Conservation (phyloP, 23 tunicate species). For the Trididemnum miniatum region DNA sequence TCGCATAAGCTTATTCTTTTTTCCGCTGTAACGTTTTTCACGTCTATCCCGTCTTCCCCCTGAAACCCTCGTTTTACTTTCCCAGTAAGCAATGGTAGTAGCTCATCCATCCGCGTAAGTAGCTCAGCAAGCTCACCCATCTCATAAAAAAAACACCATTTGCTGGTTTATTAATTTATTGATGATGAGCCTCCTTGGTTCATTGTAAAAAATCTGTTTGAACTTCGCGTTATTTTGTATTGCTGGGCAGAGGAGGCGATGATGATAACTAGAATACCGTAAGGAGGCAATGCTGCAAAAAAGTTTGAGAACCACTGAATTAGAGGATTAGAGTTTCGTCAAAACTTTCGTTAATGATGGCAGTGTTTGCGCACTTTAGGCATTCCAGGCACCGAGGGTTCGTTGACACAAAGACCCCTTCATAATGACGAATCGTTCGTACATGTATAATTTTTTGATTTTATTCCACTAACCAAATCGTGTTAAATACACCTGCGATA, state of each 20-base stretch:
- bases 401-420: too few relatives aligned
- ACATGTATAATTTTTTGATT: too few relatives aligned
- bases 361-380: too few relatives aligned
- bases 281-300: constrained; percentile 1
- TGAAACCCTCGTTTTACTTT: not conserved
- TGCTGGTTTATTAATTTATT: not conserved
- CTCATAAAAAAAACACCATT: constrained; percentile 13
- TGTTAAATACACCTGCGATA: too few relatives aligned
- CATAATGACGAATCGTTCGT: too few relatives aligned
- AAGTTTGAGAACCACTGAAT: constrained; percentile 13
- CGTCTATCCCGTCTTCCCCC: not conserved
- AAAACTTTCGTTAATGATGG: too few relatives aligned
- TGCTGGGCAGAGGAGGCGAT: constrained; percentile 9
- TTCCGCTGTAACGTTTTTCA: not conserved
- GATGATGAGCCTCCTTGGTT: not conserved
- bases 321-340: too few relatives aligned
- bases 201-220: constrained; percentile 9
- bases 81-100: not conserved
- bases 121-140: constrained; percentile 12
- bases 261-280: constrained; percentile 5
- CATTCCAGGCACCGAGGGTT: too few relatives aligned
- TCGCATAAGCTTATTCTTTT: not conserved
- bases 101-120: not conserved
- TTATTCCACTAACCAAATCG: too few relatives aligned
- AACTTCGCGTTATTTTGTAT: not conserved